These are phyloP conservation scores for Lacanobia wlatinum DNA, from an alignment of 2,888 invertebrate species.

Conservation along the genomic window DNA sequence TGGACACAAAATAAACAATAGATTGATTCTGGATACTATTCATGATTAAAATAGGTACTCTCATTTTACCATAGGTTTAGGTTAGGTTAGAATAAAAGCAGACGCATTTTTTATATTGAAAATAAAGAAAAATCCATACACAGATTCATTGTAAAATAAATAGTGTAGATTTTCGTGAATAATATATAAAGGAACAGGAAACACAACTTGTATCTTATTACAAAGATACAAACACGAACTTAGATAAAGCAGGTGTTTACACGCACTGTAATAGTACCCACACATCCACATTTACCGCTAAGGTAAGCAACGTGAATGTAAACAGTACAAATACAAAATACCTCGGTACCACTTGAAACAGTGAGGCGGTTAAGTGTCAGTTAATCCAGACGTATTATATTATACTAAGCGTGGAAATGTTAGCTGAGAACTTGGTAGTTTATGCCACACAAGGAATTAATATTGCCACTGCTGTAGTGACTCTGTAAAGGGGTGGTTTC, in stretches of 20 bases:
- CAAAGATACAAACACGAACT: slow-evolving; percentile 26
- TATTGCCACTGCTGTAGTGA: not conserved
- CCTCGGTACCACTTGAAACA: slow-evolving; percentile 41
- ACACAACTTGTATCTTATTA: slow-evolving; percentile 1
- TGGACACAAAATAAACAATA: not conserved
- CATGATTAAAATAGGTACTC: too few species aligned
- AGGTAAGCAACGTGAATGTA: slow-evolving; percentile 25
- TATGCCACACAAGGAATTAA: slow-evolving; percentile 21
- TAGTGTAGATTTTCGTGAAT: not conserved
- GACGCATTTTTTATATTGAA: too few species aligned
- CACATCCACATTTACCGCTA: slow-evolving; percentile 15
- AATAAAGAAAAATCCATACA: too few species aligned
- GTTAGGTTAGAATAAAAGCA: too few species aligned
- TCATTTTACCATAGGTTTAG: too few species aligned
- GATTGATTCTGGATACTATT: not conserved
- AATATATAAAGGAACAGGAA: not conserved
- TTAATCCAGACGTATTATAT: slow-evolving; percentile 45
- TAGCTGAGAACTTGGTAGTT: slow-evolving; percentile 27
- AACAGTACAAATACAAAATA: slow-evolving; percentile 37
- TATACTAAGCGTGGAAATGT: slow-evolving; percentile 32
- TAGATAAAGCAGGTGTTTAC: slow-evolving; percentile 18
- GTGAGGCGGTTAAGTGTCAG: slow-evolving; percentile 21
- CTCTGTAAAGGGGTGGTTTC: not conserved
- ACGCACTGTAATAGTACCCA: slow-evolving; percentile 18
- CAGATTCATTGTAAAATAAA: not conserved